Percentiles rank a stretch among this genome's conserved stretches.
phyloP scores from a whole-genome alignment of 92 coral and sea anemone genomes.

The Epizoanthus scotinus region DNA sequence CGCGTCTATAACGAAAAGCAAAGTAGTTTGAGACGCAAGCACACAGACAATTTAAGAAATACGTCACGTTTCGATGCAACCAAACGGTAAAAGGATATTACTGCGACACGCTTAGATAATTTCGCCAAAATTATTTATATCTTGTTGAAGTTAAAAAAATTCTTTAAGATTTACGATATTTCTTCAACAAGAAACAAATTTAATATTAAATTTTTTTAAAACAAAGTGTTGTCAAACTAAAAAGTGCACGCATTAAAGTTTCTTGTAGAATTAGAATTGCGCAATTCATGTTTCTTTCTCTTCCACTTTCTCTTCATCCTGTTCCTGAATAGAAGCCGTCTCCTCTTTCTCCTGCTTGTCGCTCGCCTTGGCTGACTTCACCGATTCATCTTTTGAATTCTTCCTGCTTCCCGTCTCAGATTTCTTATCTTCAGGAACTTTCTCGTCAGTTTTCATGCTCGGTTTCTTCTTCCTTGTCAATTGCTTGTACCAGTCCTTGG shows the following conservation, averaged over 20 bases:
- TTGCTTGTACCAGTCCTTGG: slow-evolving; percentile 96
- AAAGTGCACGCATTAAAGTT: slow-evolving; percentile 4
- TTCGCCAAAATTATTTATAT: background rate
- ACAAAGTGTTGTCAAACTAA: slow-evolving; percentile 1
- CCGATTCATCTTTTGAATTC: slow-evolving; percentile 34
- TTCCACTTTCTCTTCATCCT: slow-evolving; percentile 6
- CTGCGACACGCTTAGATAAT: background rate
- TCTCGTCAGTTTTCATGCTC: slow-evolving; percentile 38
- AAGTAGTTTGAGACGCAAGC: background rate
- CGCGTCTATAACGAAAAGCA: background rate
- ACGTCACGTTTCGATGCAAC: background rate
- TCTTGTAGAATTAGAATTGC: background rate
- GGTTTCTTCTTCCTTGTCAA: slow-evolving; percentile 64
- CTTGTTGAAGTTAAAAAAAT: slow-evolving; percentile 20
- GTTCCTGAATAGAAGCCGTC: slow-evolving; percentile 21
- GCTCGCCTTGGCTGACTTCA: slow-evolving; percentile 15
- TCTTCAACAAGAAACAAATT: slow-evolving; percentile 5
- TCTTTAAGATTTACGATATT: background rate
- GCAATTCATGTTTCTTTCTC: slow-evolving; percentile 35
- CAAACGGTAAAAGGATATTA: no score
- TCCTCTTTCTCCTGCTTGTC: slow-evolving; percentile 48
- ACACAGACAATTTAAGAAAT: background rate
- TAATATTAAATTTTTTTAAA: background rate
- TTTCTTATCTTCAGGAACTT: slow-evolving; percentile 42
- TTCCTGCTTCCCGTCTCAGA: slow-evolving; percentile 23